Conservation (phyloP, 2,888 invertebrate genomes). For the Melikaiella ostensackeni region DNA sequence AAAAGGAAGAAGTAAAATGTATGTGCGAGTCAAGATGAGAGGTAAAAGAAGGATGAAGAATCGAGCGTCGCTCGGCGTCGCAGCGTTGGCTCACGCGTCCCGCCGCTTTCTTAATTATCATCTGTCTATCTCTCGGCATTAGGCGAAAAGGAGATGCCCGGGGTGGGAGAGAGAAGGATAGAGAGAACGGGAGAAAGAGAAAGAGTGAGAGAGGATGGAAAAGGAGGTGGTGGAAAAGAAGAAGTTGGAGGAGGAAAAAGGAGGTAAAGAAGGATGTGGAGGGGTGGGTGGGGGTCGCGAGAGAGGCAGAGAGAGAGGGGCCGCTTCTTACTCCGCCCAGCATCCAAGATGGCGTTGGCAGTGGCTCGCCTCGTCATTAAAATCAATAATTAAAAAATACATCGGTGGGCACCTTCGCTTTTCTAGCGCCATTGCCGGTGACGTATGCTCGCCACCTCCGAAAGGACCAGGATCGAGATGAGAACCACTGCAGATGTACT, state of each 20-base stretch:
- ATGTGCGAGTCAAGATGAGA: conserved; percentile 31
- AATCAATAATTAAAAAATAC: conserved; percentile 78
- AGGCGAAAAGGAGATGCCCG: conserved; percentile 55
- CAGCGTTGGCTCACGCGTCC: conserved; percentile 73
- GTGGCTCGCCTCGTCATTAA: conserved; percentile 77
- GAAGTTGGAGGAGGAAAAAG: conserved; percentile 55
- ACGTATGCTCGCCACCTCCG: conserved; percentile 64
- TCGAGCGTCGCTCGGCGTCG: conserved; percentile 64
- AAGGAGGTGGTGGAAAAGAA: conserved; percentile 57
- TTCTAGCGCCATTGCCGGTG: conserved; percentile 72
- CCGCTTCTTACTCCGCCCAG: conserved; percentile 77
- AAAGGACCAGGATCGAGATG: conserved; percentile 52
- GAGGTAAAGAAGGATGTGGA: conserved; percentile 41
- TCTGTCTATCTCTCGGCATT: conserved; percentile 76
- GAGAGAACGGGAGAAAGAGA: conserved; percentile 50
- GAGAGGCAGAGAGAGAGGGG: conserved; percentile 54
- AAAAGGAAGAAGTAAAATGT: conserved; percentile 45
- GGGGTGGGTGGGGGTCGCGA: conserved; percentile 29
- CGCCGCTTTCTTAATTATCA: conserved; percentile 77
- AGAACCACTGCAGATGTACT: conserved; percentile 58
- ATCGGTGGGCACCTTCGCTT: conserved; percentile 76
- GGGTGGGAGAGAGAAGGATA: conserved; percentile 43
- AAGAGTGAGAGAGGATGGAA: conserved; percentile 49
- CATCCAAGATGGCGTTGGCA: conserved; percentile 77
- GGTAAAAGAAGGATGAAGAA: conserved; percentile 55